Evolutionary conservation across 2,888 invertebrate species (phyloP), one percentile per base, ranked within the genome.

Genomic region (Acronicta aceris): DNA sequence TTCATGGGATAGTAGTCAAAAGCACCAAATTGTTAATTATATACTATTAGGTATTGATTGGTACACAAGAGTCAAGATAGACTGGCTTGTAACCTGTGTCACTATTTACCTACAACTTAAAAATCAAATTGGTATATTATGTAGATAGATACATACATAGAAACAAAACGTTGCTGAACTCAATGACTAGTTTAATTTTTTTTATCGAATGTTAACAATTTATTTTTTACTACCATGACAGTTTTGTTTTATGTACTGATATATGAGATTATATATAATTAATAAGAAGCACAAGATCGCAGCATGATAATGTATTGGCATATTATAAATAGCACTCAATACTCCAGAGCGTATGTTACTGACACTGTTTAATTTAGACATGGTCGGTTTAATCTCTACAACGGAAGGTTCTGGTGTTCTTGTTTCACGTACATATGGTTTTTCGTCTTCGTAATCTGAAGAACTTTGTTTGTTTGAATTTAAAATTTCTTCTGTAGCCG

Each of bases 231-330:
- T 87, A 68, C 81, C 84, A 75, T 89, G 84, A 86, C 88, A 90
- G 81, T 92, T 91, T 85, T 93, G 89, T 85, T 94, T 94, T 84
- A 92, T 87, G 77, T 95, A 93, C 81, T 94, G 95, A 87, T 91
- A 91, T 77, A 92, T 81, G 79, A 95, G 88, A 86, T 95, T 95
- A 89, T 95, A 95, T 88, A 94, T 88, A 89, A 95, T 93, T 86
- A 95, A 89, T 78, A 95, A 82, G 80, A 94, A 88, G 89, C 95
- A 95, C 79, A 95, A 73, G 79, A 95, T 91, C 69, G 90, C 90
- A 77, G 95, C 94, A 80, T 95, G 94, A 87, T 95, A 95, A 87
- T 95, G 95, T 84, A 92, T 88, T 69, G 95, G 95, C 92, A 95
- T 90, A 75, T 92, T 93, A 83, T 88, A 92, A 79, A 95, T 87